Evolutionary conservation across 2,888 invertebrate genomes (phyloP), one percentile per base, ranked within the genome.

Genomic region (Andrena chrysosceles): DNA sequence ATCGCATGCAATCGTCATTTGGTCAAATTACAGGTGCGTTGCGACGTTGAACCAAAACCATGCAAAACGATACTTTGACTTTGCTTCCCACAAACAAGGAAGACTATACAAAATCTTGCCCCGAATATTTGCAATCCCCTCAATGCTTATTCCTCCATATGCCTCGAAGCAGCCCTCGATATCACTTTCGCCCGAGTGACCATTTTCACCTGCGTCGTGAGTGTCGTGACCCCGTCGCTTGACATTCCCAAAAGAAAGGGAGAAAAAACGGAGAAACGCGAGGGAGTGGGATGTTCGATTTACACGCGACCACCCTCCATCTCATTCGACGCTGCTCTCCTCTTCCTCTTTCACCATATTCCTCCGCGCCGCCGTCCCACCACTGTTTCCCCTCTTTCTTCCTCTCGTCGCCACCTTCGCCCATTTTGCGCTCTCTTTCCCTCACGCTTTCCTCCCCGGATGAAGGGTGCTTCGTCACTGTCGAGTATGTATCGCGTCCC

Each of bases 401-500:
- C 64, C 2, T 62, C 48, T 60, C 52, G 59, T 8, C 26, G n/a
- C 23, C 33, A 59, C 49, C 23, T 72, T 49, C 73, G n/a, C 42
- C 33, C 56, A 13, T 48, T 26, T 29, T n/a, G 33, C 60, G 16
- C 42, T 59, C 78, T 72, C 42, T 75, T 68, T 42, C 59, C 26
- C 63, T 48, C 54, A 42, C 69, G 42, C 20, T 68, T 62, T 67
- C 56, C 64, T 66, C 62, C 16, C 56, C 6, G 35, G 29, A 63
- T 31, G 84, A 78, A 84, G 88, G 86, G 89, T 89, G 86, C 90
- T 90, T 87, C 87, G 90, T 90, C 90, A 90, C 89, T 88, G 90
- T 90, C 90, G 84, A 85, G 81, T 81, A 72, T 82, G 85, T 83
- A 74, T 74, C 84, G 72, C 59, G 74, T 84, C 85, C 78, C 83